Conservation (phyloP, 2,888 invertebrate genomes). For the Phrixothrix hirtus region DNA sequence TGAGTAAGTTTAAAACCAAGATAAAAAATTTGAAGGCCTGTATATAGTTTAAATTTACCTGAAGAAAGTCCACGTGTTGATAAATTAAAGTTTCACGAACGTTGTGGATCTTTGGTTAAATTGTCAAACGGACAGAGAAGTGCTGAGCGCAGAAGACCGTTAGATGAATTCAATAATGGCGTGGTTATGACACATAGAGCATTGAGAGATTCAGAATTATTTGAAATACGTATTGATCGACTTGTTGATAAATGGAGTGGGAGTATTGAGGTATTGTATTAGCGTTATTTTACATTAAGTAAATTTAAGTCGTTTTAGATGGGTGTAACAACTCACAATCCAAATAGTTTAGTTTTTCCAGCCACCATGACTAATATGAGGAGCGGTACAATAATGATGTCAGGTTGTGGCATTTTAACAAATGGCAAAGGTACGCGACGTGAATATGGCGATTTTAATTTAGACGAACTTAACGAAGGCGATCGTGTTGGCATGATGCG, state of each 20-base stretch:
- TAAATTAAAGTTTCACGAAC: slow-evolving; percentile 80
- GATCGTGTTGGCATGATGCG: slow-evolving; percentile 92
- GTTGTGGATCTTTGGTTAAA: slow-evolving; percentile 86
- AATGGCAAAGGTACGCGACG: slow-evolving; percentile 93
- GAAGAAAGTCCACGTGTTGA: slow-evolving; percentile 58
- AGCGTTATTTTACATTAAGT: background rate
- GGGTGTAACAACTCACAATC: slow-evolving; percentile 92
- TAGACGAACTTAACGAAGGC: slow-evolving; percentile 91
- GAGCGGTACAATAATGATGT: slow-evolving; percentile 92
- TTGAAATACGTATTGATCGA: slow-evolving; percentile 92
- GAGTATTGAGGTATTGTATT: slow-evolving; percentile 70
- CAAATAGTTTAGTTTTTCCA: slow-evolving; percentile 85
- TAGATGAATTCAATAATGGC: slow-evolving; percentile 95
- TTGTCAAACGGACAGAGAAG: slow-evolving; percentile 80
- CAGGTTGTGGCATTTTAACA: slow-evolving; percentile 93
- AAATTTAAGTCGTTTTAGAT: slow-evolving; percentile 59
- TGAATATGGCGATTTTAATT: slow-evolving; percentile 91
- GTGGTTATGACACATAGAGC: slow-evolving; percentile 94
- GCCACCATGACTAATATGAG: slow-evolving; percentile 98
- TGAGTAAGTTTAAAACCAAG: no score
- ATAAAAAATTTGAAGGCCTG: no score
- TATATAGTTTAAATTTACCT: slow-evolving; percentile 49
- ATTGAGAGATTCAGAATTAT: slow-evolving; percentile 84
- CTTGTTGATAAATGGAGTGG: slow-evolving; percentile 96
- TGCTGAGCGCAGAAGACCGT: slow-evolving; percentile 83